Base-by-base conservation (phyloP, 53 echinoderm and acorn worm species). In the Arbacia lixula region DNA sequence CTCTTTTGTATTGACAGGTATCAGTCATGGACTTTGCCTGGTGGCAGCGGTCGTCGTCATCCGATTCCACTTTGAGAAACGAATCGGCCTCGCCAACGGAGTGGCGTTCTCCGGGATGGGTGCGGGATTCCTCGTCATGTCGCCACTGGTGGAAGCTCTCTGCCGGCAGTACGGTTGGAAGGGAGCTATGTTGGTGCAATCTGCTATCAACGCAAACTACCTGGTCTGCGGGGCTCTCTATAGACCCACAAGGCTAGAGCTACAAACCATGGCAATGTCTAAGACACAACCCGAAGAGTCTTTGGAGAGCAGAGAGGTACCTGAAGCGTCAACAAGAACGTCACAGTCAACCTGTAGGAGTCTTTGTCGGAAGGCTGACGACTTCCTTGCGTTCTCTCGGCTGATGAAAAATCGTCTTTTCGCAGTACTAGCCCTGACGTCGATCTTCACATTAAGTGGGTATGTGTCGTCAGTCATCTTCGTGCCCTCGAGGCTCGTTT, bases 81-180 rank as follows among this genome's bases (percentile, higher is more conserved):
- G 77, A 11, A 57, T 88, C 21, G 88, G 88, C 12, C 36, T 88
- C 1, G 88, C 88, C 10, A 88, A 84, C 62, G 88, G 88, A 4
- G 27, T 88, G 19, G 36, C 55, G n/a, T 88, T 50, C 37, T 50
- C 88, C 25, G 88, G 84, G 14, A 76, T 88, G 12, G 84, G 88
- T 3, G 83, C 77, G n/a, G 88, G 88, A 12, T 78, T 88, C 21
- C 65, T 88, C 8, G 76, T 68, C 35, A 43, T 88, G 84, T 50
- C 84, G 24, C 88, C 88, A 2, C 46, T 88, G 31, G 19, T 84
- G 12, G 71, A 83, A 67, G 35, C 14, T n/a, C 60, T 88, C 2
- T 84, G 84, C 75, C 40, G 53, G 6, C 52, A n/a, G 12, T 42
- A 83, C 22, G 84, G 84, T 14, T 84, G 84, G 88, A 73, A 71